Conservation (phyloP, 2,888 invertebrate genomes). For the Xylota sylvarum region DNA sequence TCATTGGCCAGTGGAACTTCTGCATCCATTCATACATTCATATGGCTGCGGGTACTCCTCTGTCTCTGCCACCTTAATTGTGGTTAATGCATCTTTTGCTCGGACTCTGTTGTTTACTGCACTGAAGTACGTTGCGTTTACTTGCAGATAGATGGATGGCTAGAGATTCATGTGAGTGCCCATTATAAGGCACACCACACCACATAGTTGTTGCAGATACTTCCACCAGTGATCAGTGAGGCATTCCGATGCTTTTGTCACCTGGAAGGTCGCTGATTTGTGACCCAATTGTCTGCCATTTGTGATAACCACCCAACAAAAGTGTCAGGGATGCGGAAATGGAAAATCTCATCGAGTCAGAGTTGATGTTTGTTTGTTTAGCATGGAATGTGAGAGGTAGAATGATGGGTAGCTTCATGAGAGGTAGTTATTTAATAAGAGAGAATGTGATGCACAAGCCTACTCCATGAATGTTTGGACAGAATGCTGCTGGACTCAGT, state of each 20-base stretch:
- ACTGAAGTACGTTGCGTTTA: slow-evolving; percentile 35
- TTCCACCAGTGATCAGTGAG: slow-evolving; percentile 34
- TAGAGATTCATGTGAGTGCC: slow-evolving; percentile 35
- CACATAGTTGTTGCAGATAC: slow-evolving; percentile 15
- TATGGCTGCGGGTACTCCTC: slow-evolving; percentile 17
- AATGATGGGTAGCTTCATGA: neutral
- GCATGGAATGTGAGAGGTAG: neutral
- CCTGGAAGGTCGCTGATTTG: slow-evolving; percentile 60
- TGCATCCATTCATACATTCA: slow-evolving; percentile 18
- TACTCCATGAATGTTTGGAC: too few relatives aligned
- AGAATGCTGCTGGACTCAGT: too few relatives aligned
- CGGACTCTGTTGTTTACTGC: slow-evolving; percentile 44
- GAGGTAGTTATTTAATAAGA: neutral
- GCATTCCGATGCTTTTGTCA: slow-evolving; percentile 59
- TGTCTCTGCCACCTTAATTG: slow-evolving; percentile 21
- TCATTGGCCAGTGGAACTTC: slow-evolving; percentile 32
- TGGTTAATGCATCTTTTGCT: slow-evolving; percentile 43
- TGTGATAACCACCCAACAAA: slow-evolving; percentile 38
- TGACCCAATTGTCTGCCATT: slow-evolving; percentile 53
- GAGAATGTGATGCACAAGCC: too few relatives aligned
- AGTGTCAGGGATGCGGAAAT: slow-evolving; percentile 47
- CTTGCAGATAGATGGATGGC: slow-evolving; percentile 38
- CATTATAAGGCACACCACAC: slow-evolving; percentile 29
- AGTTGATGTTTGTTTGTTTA: neutral
- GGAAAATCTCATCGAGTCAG: neutral